Conservation (phyloP, 1,140 invertebrate species). For the Orius insidiosus region DNA sequence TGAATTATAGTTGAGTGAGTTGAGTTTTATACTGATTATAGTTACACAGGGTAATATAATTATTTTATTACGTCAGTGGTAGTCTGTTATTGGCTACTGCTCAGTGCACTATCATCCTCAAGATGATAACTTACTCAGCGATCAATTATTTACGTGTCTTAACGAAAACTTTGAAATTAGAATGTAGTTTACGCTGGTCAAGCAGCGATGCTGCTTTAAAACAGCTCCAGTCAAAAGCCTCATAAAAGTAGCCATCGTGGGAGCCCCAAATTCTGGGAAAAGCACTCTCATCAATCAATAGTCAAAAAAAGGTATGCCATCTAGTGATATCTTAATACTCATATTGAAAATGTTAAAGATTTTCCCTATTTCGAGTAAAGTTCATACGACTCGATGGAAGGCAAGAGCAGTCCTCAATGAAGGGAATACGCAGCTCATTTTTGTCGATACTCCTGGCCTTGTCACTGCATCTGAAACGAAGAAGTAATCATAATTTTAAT, state of each 20-base stretch:
- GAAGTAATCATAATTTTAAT: conserved; percentile 14
- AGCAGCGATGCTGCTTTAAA: conserved; percentile 1
- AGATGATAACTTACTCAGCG: no score
- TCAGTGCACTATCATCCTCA: no score
- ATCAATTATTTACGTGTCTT: background rate
- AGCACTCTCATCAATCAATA: conserved; percentile 84
- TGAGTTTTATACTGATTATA: no score
- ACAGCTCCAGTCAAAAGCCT: conserved; percentile 25
- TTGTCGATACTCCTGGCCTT: conserved; percentile 73
- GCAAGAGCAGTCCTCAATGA: conserved; percentile 51
- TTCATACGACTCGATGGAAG: conserved; percentile 70
- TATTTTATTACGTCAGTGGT: no score
- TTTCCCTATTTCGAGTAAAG: conserved; percentile 70
- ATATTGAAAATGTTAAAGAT: no score
- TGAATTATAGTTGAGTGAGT: no score
- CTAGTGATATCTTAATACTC: no score
- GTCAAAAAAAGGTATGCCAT: conserved; percentile 60
- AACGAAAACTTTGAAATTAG: background rate
- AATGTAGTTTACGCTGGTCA: background rate
- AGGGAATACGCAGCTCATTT: conserved; percentile 66
- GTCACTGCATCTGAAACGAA: conserved; percentile 30
- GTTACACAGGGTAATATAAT: no score
- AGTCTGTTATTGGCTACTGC: no score
- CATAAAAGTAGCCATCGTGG: conserved; percentile 73
- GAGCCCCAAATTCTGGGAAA: conserved; percentile 83